These are phyloP conservation scores for Drosophila maculinotata DNA, from an alignment of 2,888 invertebrate species.

Conservation along the genomic window DNA sequence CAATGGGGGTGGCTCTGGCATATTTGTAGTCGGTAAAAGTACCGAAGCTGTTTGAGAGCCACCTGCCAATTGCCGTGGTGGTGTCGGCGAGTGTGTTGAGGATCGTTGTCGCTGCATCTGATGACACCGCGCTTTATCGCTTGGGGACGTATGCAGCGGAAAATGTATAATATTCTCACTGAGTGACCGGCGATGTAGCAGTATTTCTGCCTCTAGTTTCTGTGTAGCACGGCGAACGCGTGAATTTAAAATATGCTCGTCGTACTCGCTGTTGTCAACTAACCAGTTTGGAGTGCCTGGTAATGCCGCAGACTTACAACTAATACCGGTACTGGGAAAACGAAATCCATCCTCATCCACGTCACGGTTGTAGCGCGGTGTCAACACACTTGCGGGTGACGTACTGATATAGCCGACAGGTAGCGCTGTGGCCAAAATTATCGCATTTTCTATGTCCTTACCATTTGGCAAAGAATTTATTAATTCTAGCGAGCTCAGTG, in stretches of 20 bases:
- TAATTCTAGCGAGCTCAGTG: slow-evolving; percentile 83
- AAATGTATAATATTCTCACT: slow-evolving; percentile 90
- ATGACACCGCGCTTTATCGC: slow-evolving; percentile 91
- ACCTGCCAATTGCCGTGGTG: slow-evolving; percentile 74
- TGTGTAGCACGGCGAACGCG: slow-evolving; percentile 83
- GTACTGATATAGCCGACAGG: slow-evolving; percentile 59
- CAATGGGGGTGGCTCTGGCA: slow-evolving; percentile 65
- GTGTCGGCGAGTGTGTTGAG: slow-evolving; percentile 82
- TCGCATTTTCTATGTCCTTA: slow-evolving; percentile 82
- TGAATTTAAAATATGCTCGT: slow-evolving; percentile 79
- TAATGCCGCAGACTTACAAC: slow-evolving; percentile 57
- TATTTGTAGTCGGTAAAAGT: slow-evolving; percentile 33
- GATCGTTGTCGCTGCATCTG: slow-evolving; percentile 86
- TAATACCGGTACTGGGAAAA: slow-evolving; percentile 61
- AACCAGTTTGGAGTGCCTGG: slow-evolving; percentile 70
- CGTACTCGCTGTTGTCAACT: slow-evolving; percentile 78
- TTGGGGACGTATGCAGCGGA: slow-evolving; percentile 88
- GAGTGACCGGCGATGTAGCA: slow-evolving; percentile 90
- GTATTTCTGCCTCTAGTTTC: slow-evolving; percentile 83
- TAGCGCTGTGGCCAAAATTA: slow-evolving; percentile 16
- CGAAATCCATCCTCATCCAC: slow-evolving; percentile 77
- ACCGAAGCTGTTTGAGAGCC: slow-evolving; percentile 34
- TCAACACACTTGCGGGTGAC: slow-evolving; percentile 62
- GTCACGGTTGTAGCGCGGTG: slow-evolving; percentile 63
- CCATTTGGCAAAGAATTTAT: slow-evolving; percentile 80